These are phyloP conservation scores for Phymastichus coffea DNA, from an alignment of 1,140 invertebrate species.

Conservation along the genomic window DNA sequence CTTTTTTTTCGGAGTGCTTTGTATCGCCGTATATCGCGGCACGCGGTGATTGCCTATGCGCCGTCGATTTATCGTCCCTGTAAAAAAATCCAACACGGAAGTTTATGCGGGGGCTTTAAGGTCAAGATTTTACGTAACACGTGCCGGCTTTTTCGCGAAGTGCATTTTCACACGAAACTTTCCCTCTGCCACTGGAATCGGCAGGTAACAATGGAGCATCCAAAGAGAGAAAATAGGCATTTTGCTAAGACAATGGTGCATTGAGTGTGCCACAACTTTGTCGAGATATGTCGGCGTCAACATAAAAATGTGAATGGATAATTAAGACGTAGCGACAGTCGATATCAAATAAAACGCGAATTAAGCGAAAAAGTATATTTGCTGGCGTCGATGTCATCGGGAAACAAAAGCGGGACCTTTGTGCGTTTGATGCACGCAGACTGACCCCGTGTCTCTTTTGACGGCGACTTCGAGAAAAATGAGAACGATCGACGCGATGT, in stretches of 20 bases:
- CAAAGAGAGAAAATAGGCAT: conserved; percentile 4
- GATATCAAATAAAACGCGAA: too few relatives aligned
- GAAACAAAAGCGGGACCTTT: too few relatives aligned
- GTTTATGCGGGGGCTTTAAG: conserved; percentile 51
- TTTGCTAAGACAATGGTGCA: conserved; percentile 1
- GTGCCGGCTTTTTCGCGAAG: not conserved
- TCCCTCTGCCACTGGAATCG: not conserved
- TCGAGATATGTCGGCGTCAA: too few relatives aligned
- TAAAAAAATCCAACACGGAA: conserved; percentile 52
- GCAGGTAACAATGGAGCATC: not conserved
- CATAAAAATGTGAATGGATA: too few relatives aligned
- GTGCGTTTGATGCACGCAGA: too few relatives aligned
- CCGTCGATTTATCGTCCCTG: conserved; percentile 50
- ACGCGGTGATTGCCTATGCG: conserved; percentile 47
- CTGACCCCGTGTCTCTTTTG: too few relatives aligned
- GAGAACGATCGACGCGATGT: not conserved
- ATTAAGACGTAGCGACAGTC: too few relatives aligned
- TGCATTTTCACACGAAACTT: not conserved
- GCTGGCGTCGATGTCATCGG: too few relatives aligned
- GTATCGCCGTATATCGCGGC: conserved; percentile 34
- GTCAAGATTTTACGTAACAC: conserved; percentile 45
- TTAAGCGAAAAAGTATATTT: too few relatives aligned
- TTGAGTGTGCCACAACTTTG: too few relatives aligned
- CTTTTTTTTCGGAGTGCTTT: conserved; percentile 10
- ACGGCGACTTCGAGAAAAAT: too few relatives aligned